phyloP scores from a whole-genome alignment of 2,113 vertebrate genomes.

The Xerus inauris region DNA sequence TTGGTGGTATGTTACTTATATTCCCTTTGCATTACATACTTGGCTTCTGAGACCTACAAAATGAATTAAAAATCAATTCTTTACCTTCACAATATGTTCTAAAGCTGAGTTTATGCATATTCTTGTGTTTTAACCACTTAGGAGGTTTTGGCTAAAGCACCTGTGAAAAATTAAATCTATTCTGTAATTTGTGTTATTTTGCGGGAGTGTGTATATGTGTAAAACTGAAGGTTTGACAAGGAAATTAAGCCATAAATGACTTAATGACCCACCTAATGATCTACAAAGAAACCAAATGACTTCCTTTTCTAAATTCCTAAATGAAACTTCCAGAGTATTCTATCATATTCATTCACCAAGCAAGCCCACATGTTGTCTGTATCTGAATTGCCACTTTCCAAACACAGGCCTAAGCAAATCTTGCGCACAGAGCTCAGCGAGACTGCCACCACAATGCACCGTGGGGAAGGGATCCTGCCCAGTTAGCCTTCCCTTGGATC shows the following conservation, averaged over 20 bases:
- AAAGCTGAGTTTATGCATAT: constrained; percentile 52
- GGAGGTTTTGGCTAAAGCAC: constrained; percentile 59
- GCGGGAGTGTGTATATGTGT: background rate
- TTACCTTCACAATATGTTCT: constrained; percentile 62
- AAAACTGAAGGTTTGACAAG: constrained; percentile 36
- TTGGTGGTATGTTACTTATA: constrained; percentile 69
- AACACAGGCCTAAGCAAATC: background rate
- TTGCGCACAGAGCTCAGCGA: background rate
- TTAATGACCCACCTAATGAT: constrained; percentile 46
- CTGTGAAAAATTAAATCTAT: constrained; percentile 75
- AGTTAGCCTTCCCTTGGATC: background rate
- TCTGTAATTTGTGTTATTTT: constrained; percentile 34
- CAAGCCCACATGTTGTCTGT: background rate
- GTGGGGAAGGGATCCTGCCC: rapidly evolving
- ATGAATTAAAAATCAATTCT: constrained; percentile 78
- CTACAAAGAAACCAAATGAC: constrained; percentile 51
- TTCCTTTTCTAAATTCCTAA: constrained; percentile 56
- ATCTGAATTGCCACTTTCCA: background rate
- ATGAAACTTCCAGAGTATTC: background rate
- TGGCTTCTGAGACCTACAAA: constrained; percentile 69
- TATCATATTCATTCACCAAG: background rate
- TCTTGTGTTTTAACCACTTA: constrained; percentile 64
- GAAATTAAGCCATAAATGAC: constrained; percentile 64
- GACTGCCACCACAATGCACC: rapidly evolving
- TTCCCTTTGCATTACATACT: constrained; percentile 55